Evolutionary conservation across 2,888 invertebrate species (phyloP).

Genomic region (Macroteleia sp.): DNA sequence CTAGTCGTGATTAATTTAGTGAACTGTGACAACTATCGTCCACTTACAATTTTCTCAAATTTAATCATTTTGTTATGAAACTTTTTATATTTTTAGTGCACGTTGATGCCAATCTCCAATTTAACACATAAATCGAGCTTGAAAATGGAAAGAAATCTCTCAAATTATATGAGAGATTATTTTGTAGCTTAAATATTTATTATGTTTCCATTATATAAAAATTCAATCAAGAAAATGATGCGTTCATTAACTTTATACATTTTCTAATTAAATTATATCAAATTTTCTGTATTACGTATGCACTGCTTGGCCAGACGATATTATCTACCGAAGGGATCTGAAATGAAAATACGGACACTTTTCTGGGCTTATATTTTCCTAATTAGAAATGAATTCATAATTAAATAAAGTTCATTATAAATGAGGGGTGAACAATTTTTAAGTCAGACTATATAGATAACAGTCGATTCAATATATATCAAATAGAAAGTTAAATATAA

Average conservation of each 20-base stretch:
- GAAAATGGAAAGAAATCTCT: constrained; percentile 14
- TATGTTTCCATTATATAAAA: too few relatives aligned
- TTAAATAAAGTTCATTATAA: constrained; percentile 13
- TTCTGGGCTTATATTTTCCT: constrained; percentile 18
- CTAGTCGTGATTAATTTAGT: too few relatives aligned
- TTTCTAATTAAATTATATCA: constrained; percentile 15
- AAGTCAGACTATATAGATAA: too few relatives aligned
- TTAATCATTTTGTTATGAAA: constrained; percentile 43
- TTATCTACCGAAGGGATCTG: constrained; percentile 15
- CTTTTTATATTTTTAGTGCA: constrained; percentile 39
- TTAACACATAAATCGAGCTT: constrained; percentile 24
- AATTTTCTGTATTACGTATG: constrained; percentile 23
- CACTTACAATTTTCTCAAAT: too few relatives aligned
- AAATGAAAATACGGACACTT: constrained; percentile 12
- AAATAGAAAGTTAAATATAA: too few relatives aligned
- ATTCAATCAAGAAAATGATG: constrained; percentile 7
- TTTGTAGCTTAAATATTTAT: too few relatives aligned
- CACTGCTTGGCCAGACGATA: constrained; percentile 6
- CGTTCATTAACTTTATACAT: neutral
- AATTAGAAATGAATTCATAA: constrained; percentile 34
- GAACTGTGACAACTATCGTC: too few relatives aligned
- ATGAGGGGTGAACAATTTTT: too few relatives aligned
- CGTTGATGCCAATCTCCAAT: constrained; percentile 36
- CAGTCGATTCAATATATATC: too few relatives aligned
- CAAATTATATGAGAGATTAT: too few relatives aligned